These are phyloP conservation scores for Hormaphis cornu DNA, from an alignment of 1,140 invertebrate species.

Conservation along the genomic window DNA sequence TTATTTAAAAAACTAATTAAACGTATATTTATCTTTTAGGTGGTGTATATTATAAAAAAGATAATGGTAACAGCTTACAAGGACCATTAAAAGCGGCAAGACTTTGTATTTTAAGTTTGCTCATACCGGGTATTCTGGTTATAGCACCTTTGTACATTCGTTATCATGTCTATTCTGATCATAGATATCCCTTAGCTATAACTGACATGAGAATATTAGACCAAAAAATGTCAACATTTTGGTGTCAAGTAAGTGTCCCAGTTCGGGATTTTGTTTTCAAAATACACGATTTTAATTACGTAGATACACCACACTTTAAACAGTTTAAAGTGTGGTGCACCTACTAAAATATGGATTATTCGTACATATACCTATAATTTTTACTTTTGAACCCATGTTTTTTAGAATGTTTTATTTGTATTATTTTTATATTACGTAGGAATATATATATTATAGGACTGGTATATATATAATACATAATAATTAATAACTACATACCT, in stretches of 20 bases:
- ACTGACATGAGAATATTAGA: conserved; percentile 67
- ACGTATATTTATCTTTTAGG: conserved; percentile 1
- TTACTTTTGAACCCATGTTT: no score
- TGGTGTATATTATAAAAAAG: conserved; percentile 25
- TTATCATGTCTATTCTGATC: conserved; percentile 57
- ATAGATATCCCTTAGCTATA: conserved; percentile 60
- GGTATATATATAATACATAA: no score
- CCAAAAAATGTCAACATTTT: conserved; percentile 60
- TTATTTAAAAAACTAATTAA: no score
- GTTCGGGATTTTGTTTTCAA: background rate
- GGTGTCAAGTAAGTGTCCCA: conserved; percentile 62
- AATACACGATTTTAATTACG: background rate
- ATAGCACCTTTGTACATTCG: conserved; percentile 57
- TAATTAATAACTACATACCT: no score
- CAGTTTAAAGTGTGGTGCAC: no score
- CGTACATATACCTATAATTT: no score
- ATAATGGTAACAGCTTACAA: conserved; percentile 38
- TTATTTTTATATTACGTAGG: no score
- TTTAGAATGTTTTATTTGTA: no score
- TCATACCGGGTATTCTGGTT: conserved; percentile 55
- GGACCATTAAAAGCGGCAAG: conserved; percentile 53
- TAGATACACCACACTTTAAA: no score
- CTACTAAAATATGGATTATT: no score
- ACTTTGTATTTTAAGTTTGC: conserved; percentile 53
- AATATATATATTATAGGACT: no score